Percentiles rank a stretch among this genome's conserved stretches.
phyloP scores from a whole-genome alignment of 2,797 vertebrate species.

The Pangasius sanitwongsei region DNA sequence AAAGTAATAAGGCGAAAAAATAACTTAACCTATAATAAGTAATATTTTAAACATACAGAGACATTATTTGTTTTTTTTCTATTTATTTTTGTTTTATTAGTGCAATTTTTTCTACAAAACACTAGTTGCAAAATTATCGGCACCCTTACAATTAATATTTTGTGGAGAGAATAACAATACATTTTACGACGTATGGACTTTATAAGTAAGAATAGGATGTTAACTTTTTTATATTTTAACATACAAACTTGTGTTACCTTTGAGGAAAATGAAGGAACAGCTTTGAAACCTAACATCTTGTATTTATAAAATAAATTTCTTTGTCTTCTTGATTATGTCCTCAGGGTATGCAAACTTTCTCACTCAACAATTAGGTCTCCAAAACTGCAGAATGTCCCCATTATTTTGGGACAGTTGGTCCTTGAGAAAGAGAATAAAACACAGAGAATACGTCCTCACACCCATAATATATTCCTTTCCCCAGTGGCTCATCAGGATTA shows the following conservation, averaged over 20 bases:
- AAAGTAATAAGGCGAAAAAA: not conserved
- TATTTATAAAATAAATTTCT: not conserved
- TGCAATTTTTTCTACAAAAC: not conserved
- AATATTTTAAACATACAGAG: not conserved
- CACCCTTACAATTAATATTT: not conserved
- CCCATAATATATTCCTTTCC: slow-evolving; percentile 75
- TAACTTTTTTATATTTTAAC: not conserved
- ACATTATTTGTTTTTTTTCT: not conserved
- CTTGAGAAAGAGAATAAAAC: slow-evolving; percentile 33
- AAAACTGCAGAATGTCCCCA: slow-evolving; percentile 11
- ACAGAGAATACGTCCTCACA: slow-evolving; percentile 56
- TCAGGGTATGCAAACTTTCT: slow-evolving; percentile 25
- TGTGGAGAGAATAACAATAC: not conserved
- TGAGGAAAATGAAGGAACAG: not conserved
- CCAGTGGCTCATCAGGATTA: slow-evolving; percentile 80
- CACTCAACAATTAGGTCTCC: slow-evolving; percentile 20
- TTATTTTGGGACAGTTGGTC: slow-evolving; percentile 33
- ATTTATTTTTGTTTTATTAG: not conserved
- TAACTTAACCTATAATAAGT: not conserved
- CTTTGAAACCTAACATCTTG: slow-evolving; percentile 3
- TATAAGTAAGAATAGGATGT: not conserved
- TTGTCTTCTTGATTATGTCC: slow-evolving; percentile 20
- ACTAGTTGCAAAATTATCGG: not conserved
- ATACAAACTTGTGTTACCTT: not conserved
- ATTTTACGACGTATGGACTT: not conserved